Evolutionary conservation across 2,888 invertebrate genomes (phyloP).

Genomic region (Iselma pallidipennis): DNA sequence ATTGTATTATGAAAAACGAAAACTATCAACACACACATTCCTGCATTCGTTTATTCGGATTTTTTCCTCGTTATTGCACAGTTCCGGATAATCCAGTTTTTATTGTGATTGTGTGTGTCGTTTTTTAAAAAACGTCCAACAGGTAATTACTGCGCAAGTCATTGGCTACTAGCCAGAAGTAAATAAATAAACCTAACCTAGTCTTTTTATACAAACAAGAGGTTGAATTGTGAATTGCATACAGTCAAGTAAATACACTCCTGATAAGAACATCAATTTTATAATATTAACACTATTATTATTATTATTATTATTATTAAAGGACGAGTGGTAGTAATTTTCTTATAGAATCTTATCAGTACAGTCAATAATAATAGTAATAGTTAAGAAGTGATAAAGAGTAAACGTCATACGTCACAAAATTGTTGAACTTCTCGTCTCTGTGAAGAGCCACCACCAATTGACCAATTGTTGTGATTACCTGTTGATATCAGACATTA

Average conservation of each 20-base stretch:
- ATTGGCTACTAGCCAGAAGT: not conserved
- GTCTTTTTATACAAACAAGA: not conserved
- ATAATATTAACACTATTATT: too few species aligned
- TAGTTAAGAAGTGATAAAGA: not conserved
- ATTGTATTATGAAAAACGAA: too few species aligned
- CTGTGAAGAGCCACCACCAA: too few species aligned
- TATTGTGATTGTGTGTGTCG: too few species aligned
- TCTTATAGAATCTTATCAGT: not conserved
- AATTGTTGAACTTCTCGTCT: too few species aligned
- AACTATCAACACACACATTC: too few species aligned
- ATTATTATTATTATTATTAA: too few species aligned
- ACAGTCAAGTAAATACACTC: not conserved
- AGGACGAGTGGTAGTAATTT: too few species aligned
- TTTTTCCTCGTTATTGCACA: too few species aligned
- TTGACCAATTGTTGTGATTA: conserved; percentile 22
- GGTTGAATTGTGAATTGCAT: not conserved
- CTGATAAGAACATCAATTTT: not conserved
- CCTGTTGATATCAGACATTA: conserved; percentile 22
- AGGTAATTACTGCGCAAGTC: not conserved
- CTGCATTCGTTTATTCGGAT: too few species aligned
- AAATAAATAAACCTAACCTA: conserved; percentile 1
- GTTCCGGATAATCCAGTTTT: too few species aligned
- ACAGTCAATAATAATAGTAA: not conserved
- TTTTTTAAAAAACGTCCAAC: too few species aligned
- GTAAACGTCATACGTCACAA: not conserved